These are phyloP conservation scores for Sciurus vulgaris DNA, from an alignment of 2,797 vertebrate genomes.

Conservation along the genomic window DNA sequence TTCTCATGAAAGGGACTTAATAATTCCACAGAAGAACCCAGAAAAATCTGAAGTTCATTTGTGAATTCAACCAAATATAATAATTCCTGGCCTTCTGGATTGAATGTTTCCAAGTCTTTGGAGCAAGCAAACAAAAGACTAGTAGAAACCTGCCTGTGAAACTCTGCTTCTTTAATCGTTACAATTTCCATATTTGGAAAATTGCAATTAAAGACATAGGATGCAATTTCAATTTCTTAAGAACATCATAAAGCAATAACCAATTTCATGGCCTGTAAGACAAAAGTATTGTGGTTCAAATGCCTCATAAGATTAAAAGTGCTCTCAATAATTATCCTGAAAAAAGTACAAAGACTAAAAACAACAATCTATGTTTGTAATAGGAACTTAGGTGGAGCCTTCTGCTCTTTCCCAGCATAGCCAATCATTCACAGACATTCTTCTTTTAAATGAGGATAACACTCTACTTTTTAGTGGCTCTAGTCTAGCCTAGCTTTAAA, in stretches of 20 bases:
- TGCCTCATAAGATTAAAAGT: background rate
- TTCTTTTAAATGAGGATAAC: background rate
- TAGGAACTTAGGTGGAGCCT: background rate
- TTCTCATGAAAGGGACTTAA: constrained; percentile 87
- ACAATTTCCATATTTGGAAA: constrained; percentile 93
- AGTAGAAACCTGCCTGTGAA: constrained; percentile 92
- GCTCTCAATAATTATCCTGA: background rate
- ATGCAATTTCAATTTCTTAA: constrained; percentile 92
- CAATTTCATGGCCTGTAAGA: constrained; percentile 92
- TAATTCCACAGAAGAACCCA: constrained; percentile 93
- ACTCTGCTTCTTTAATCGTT: constrained; percentile 91
- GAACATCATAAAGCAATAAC: constrained; percentile 92
- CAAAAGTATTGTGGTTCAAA: background rate
- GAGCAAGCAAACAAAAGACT: constrained; percentile 93
- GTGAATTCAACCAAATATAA: constrained; percentile 94
- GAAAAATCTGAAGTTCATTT: constrained; percentile 91
- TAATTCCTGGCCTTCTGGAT: constrained; percentile 91
- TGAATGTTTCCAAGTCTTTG: constrained; percentile 92
- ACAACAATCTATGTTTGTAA: background rate
- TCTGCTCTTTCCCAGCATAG: background rate
- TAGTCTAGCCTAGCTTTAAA: background rate
- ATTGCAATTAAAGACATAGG: constrained; percentile 90
- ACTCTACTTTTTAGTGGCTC: background rate
- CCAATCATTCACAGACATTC: too few species aligned
- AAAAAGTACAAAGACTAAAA: background rate